Evolutionary conservation across 2,888 invertebrate species (phyloP).

Genomic region (Heliconius hortense): DNA sequence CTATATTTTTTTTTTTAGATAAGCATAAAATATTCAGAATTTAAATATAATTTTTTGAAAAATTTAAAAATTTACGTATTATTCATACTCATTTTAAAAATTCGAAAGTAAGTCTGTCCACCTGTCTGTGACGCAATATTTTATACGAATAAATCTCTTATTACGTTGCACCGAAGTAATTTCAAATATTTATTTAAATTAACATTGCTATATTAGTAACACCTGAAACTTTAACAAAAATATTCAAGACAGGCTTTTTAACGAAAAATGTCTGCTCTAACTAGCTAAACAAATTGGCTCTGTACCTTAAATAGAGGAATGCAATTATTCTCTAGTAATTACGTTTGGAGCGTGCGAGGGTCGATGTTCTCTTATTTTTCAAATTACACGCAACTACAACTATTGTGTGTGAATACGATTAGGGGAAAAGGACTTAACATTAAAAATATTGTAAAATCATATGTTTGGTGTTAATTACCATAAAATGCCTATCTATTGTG

Average conservation of each 20-base stretch:
- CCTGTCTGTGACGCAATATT: too few species aligned
- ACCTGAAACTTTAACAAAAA: background rate
- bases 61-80: too few species aligned
- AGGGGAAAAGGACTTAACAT: constrained; percentile 7
- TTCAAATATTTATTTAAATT: background rate
- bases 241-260: background rate
- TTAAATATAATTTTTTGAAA: too few species aligned
- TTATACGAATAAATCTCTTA: too few species aligned
- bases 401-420: constrained; percentile 21
- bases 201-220: background rate
- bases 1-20: too few species aligned
- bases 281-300: constrained; percentile 30
- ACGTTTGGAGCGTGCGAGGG: constrained; percentile 29
- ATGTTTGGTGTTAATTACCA: too few species aligned
- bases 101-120: too few species aligned
- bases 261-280: constrained; percentile 5
- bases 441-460: background rate
- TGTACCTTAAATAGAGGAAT: constrained; percentile 32
- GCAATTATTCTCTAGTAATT: constrained; percentile 34
- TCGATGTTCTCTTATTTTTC: constrained; percentile 34
- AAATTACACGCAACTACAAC: constrained; percentile 20
- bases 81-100: too few species aligned
- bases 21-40: too few species aligned
- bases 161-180: background rate
- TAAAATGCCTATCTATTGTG: too few species aligned